Evolutionary conservation across 2,797 vertebrate genomes (phyloP).

Genomic region (Hoplostethus mediterraneus): DNA sequence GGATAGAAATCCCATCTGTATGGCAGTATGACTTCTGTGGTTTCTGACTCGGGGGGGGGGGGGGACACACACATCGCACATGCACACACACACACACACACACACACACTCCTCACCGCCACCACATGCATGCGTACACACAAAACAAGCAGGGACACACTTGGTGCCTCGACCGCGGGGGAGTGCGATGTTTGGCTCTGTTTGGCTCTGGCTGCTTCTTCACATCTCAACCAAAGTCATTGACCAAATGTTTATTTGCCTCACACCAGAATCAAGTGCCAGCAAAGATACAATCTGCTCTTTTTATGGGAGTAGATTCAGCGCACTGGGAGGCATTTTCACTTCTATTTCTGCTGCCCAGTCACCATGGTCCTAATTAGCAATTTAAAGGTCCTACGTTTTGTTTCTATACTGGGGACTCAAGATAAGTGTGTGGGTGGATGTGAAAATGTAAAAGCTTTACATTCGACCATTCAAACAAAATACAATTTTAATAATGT

Average conservation of each 20-base stretch:
- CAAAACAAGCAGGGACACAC: constrained; percentile 16
- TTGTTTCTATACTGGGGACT: constrained; percentile 6
- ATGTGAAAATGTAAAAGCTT: background rate
- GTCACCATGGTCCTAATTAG: constrained; percentile 5
- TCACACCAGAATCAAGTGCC: constrained; percentile 11
- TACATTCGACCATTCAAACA: background rate
- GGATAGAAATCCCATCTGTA: constrained; percentile 43
- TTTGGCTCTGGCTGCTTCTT: constrained; percentile 9
- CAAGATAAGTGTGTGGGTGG: background rate
- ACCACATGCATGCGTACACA: background rate
- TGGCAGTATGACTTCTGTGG: constrained; percentile 6
- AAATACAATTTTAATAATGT: too few relatives aligned
- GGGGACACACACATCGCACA: constrained; percentile 27
- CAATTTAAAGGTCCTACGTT: constrained; percentile 24
- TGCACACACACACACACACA: background rate
- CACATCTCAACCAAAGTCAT: background rate
- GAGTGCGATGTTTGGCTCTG: constrained; percentile 3
- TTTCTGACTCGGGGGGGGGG: constrained; percentile 35
- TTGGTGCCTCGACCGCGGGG: background rate
- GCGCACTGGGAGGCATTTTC: constrained; percentile 1
- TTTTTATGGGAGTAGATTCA: constrained; percentile 11
- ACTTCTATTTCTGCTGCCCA: constrained; percentile 12
- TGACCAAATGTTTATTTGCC: constrained; percentile 35
- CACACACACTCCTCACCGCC: background rate
- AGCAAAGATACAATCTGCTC: constrained; percentile 30